Conservation (phyloP, 2,888 invertebrate genomes). For the Noctua pronuba region DNA sequence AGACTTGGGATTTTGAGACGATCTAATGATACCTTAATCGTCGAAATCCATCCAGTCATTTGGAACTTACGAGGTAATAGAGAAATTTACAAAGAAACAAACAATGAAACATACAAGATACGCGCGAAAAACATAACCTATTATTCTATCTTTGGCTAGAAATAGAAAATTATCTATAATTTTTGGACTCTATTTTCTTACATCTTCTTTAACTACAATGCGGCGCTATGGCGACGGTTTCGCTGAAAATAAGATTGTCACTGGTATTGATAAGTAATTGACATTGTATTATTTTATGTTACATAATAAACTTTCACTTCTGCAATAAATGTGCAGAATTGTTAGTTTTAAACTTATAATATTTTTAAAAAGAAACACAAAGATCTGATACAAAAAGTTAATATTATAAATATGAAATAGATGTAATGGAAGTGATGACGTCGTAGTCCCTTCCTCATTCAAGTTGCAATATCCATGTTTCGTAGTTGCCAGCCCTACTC, state of each 20-base stretch:
- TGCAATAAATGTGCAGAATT: neutral
- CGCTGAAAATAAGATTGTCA: conserved; percentile 1
- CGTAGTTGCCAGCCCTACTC: conserved; percentile 64
- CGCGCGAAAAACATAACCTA: neutral
- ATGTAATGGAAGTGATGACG: neutral
- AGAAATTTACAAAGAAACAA: too few species aligned
- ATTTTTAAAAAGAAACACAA: conserved; percentile 11
- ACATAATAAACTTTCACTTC: neutral
- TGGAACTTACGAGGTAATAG: too few species aligned
- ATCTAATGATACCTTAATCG: too few species aligned
- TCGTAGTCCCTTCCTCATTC: neutral
- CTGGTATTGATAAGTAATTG: conserved; percentile 27
- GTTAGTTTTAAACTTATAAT: neutral
- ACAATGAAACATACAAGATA: too few species aligned
- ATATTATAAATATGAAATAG: neutral
- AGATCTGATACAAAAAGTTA: conserved; percentile 32
- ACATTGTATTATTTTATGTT: neutral
- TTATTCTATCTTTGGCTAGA: neutral
- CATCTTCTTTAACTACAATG: neutral
- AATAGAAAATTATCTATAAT: conserved; percentile 6
- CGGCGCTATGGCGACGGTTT: neutral
- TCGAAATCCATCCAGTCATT: too few species aligned
- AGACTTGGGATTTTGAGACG: too few species aligned
- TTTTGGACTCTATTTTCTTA: conserved; percentile 32
- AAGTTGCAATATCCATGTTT: conserved; percentile 13